phyloP scores from a whole-genome alignment of 2,888 invertebrate species.

The Cenopis cana region DNA sequence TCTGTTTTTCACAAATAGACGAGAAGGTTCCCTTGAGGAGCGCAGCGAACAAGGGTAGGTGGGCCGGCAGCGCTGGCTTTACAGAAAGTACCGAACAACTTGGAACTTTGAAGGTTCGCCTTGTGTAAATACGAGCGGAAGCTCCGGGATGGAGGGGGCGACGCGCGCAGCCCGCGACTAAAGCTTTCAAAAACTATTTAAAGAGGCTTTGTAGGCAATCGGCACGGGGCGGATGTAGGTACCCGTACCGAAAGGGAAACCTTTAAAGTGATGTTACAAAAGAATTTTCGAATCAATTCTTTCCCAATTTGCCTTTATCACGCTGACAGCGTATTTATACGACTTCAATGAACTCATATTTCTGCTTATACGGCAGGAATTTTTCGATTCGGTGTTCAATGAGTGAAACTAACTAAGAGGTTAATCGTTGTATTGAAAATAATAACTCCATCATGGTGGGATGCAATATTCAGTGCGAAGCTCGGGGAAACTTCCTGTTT shows the following conservation, averaged over 20 bases:
- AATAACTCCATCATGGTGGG: constrained; percentile 69
- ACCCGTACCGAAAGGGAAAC: constrained; percentile 45
- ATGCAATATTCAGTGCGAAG: constrained; percentile 70
- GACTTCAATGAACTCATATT: not conserved
- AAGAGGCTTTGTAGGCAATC: constrained; percentile 74
- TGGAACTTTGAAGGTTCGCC: constrained; percentile 69
- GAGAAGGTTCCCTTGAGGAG: constrained; percentile 56
- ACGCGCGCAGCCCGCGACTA: constrained; percentile 63
- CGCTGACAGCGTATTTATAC: constrained; percentile 6
- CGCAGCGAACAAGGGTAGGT: constrained; percentile 53
- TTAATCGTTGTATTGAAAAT: constrained; percentile 67
- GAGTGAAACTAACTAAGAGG: constrained; percentile 41
- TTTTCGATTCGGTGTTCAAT: constrained; percentile 22
- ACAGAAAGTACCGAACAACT: constrained; percentile 65
- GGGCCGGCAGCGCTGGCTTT: constrained; percentile 48
- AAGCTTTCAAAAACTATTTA: constrained; percentile 79
- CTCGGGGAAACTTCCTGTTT: constrained; percentile 77
- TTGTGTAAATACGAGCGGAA: constrained; percentile 75
- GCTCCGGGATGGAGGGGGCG: constrained; percentile 51
- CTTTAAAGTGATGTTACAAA: constrained; percentile 36
- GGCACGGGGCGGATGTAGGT: constrained; percentile 55
- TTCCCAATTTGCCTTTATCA: constrained; percentile 15
- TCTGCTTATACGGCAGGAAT: not conserved
- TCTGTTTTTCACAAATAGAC: constrained; percentile 73
- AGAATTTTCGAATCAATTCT: constrained; percentile 28